Evolutionary conservation across 2,888 invertebrate species (phyloP), one percentile per base, ranked within the genome.

Genomic region (Yponomeuta evonymella): DNA sequence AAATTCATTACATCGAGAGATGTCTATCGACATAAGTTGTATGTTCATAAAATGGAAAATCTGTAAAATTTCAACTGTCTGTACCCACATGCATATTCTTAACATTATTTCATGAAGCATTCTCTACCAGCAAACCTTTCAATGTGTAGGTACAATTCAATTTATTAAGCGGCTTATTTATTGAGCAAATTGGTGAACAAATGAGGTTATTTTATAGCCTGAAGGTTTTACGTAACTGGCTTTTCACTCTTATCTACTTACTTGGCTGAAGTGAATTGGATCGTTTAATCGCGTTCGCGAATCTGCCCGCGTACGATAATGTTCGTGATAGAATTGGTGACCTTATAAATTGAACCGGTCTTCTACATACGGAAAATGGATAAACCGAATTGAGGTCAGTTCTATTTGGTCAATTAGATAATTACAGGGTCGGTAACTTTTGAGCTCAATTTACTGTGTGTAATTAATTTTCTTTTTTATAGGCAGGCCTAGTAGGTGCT

Each of bases 221-320:
- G 65, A 65, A 30, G 33, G 65, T 30, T 65, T 65, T 29, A 29
- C 30, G 10, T 33, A 65, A 65, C 29, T 2, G 12, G 29, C 30
- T 29, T 11, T 29, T 65, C 65, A 65, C 65, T 12, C 65, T 33
- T 65, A 65, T 65, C 70, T 72, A 72, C 68, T 65, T 70, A 72
- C 68, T 65, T 70, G 58, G 71, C 72, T 72, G 69, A 73, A 73
- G 73, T 73, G 73, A 71, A 73, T 73, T 73, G 72, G 73, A 70
- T 72, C n/a, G 71, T 71, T 64, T 71, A 70, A 73, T 72, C 73
- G 72, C 70, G 71, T 73, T 73, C 72, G 73, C 73, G 72, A 70
- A 70, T 72, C 69, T 69, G 9, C 70, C 69, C 70, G 70, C 71
- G 67, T 72, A 69, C 70, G 70, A 43, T 67, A 67, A 43, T 67